Base-by-base conservation (phyloP, 2,113 vertebrate genomes). In the Speoplatyrhinus poulsoni region DNA sequence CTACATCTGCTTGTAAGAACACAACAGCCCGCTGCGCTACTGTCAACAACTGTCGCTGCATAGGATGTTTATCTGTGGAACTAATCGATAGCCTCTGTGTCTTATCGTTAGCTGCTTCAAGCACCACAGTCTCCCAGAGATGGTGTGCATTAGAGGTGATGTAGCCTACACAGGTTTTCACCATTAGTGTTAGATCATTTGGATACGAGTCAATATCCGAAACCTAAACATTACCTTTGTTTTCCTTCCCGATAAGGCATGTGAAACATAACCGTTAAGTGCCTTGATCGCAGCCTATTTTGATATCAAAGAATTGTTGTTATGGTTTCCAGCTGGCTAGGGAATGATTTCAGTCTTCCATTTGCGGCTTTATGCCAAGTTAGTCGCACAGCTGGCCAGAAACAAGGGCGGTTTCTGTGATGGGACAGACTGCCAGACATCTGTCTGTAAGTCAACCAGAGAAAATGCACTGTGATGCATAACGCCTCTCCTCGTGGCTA, bases 361-460 rank as follows among this genome's bases (percentile, higher is more conserved):
- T 67, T 60, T 75, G n/a, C 26, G 16, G 6, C 68, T 67, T 72
- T 61, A 66, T 19, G 67, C 46, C 15, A 33, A 59, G 66, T 82
- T 67, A 16, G 64, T 68, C 65, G 64, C 65, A 5, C 67, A 73
- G 79, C 65, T 75, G 63, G 74, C 12, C 46, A 17, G 36, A 1
- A 63, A 17, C 6, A 47, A 17, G 46, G 47, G 16, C 3, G 16
- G 15, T 12, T 56, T 56, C 19, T 19, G 19, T 17, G 19, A 10
- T 17, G 54, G 36, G 19, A 56, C 54, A 17, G 54, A 41, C 3
- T n/a, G 10, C 9, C 36, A 46, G 62, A 76, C 67, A 67, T 60
- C 49, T 60, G 67, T 32, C 59, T 60, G 54, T 69, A 66, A 62
- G 48, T 72, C 65, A 69, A 73, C 71, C 60, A 52, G 72, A 50